Percentiles rank a stretch among this genome's conserved stretches.
phyloP scores from a whole-genome alignment of 37 sponge, comb jelly and placozoan genomes.

The Ephydatia muelleri region DNA sequence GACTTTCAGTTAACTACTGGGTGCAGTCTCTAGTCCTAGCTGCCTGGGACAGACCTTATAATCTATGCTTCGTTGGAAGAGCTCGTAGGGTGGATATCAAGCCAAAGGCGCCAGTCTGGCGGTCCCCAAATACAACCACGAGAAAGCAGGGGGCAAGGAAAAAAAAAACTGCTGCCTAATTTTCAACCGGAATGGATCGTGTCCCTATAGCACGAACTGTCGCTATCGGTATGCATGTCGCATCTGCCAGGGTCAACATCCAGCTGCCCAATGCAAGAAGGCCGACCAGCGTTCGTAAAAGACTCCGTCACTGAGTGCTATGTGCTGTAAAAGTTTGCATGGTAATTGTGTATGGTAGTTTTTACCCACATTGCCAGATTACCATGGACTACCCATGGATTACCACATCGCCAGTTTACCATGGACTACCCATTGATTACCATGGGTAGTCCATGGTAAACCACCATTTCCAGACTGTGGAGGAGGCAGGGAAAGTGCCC shows the following conservation, averaged over 20 bases:
- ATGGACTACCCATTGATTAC: too few relatives aligned
- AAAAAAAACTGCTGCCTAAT: neutral
- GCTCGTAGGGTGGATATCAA: neutral
- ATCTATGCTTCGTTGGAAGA: neutral
- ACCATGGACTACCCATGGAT: too few relatives aligned
- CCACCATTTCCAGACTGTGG: too few relatives aligned
- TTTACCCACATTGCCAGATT: too few relatives aligned
- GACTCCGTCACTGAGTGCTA: neutral
- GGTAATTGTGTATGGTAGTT: neutral
- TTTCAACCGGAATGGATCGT: neutral
- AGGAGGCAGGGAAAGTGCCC: too few relatives aligned
- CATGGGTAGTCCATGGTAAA: too few relatives aligned
- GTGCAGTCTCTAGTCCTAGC: too few relatives aligned
- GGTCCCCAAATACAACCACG: neutral
- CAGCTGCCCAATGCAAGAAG: neutral
- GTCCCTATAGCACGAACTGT: neutral
- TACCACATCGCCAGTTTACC: too few relatives aligned
- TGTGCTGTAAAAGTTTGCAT: neutral
- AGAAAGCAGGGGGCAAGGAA: neutral
- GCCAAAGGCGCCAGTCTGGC: neutral
- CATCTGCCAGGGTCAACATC: neutral
- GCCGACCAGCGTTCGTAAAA: neutral
- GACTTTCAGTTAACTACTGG: too few relatives aligned
- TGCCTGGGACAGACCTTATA: neutral
- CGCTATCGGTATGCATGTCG: neutral